Conservation (phyloP, 2,113 vertebrate genomes). For the Donacobius atricapilla region DNA sequence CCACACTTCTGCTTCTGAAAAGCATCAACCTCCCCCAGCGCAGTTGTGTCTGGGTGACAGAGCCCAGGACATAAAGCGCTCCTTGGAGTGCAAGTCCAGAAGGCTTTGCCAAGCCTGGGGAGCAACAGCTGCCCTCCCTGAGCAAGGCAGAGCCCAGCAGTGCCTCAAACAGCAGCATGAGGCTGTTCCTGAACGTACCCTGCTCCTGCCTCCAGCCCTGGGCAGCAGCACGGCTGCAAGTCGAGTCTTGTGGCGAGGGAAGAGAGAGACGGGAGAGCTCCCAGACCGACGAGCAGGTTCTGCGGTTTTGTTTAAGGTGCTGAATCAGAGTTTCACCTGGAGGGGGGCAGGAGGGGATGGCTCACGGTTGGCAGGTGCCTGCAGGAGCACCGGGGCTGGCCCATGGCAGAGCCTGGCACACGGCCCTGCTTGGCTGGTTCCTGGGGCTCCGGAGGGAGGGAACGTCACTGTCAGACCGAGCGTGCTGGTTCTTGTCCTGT, state of each 20-base stretch:
- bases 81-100: constrained; percentile 25
- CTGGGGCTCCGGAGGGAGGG: neutral
- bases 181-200: neutral
- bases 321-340: constrained; percentile 71
- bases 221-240: constrained; percentile 33
- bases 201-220: constrained; percentile 22
- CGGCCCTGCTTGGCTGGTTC: neutral
- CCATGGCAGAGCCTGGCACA: constrained; percentile 26
- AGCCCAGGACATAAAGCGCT: neutral
- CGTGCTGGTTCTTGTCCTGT: constrained; percentile 51
- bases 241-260: constrained; percentile 53
- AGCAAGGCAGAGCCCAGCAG: constrained; percentile 14
- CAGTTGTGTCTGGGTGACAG: neutral
- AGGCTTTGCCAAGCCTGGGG: constrained; percentile 36
- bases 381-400: neutral
- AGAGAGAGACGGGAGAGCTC: constrained; percentile 40
- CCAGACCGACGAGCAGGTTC: constrained; percentile 63
- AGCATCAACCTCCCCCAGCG: neutral
- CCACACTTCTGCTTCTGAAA: neutral
- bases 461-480: constrained; percentile 11
- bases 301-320: constrained; percentile 60
- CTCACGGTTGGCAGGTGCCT: constrained; percentile 57
- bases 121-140: neutral
- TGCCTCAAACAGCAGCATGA: neutral
- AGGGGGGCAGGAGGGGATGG: constrained; percentile 36